Evolutionary conservation across 64 coral and sea anemone genomes (phyloP).

Genomic region (Montipora foliosa): DNA sequence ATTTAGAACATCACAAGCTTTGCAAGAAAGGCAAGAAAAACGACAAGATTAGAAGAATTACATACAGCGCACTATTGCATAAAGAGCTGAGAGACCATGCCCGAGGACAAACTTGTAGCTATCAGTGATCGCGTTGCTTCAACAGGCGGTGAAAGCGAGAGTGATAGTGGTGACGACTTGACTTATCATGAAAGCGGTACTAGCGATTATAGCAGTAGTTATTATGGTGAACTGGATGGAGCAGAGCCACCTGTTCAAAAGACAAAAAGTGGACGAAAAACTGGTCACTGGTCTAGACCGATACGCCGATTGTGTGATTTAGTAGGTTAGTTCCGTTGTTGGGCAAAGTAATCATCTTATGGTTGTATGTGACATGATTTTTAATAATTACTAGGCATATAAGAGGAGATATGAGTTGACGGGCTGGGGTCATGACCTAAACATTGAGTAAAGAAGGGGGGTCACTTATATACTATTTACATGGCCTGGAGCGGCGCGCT

Average conservation of each 20-base stretch:
- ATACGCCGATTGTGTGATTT: conserved; percentile 53
- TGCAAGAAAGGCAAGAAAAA: conserved; percentile 47
- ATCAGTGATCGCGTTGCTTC: conserved; percentile 24
- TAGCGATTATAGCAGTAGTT: conserved; percentile 41
- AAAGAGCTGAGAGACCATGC: neutral
- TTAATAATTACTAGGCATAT: too few relatives aligned
- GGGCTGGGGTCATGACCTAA: too few relatives aligned
- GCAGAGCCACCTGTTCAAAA: neutral
- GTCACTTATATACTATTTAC: too few relatives aligned
- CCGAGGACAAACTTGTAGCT: conserved; percentile 31
- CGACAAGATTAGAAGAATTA: conserved; percentile 45
- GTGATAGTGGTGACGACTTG: conserved; percentile 61
- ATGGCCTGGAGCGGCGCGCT: too few relatives aligned
- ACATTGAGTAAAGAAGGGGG: too few relatives aligned
- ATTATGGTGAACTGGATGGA: conserved; percentile 19
- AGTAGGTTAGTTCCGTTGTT: conserved; percentile 1
- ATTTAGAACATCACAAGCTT: conserved; percentile 54
- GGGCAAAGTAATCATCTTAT: too few relatives aligned
- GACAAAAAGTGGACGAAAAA: conserved; percentile 51
- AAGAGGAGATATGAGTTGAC: too few relatives aligned
- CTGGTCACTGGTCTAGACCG: neutral
- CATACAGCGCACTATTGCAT: conserved; percentile 10
- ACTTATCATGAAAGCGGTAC: conserved; percentile 43
- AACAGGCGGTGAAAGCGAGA: conserved; percentile 53
- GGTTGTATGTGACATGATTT: too few relatives aligned